Base-by-base conservation (phyloP, 2,888 invertebrate species). In the Dromius quadrimaculatus region DNA sequence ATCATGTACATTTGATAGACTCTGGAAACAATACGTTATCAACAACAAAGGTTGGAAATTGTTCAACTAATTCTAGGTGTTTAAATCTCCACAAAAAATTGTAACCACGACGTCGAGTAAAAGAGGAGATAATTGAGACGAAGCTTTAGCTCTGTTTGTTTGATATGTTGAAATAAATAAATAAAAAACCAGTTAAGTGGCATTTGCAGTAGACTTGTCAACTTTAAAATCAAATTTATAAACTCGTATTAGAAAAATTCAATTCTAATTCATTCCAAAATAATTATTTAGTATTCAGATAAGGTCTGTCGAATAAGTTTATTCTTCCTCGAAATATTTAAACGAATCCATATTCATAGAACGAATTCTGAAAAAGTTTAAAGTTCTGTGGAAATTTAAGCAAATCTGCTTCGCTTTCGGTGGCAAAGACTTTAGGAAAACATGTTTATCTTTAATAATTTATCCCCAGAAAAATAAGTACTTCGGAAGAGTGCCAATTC, bases 271-370 rank as follows among this genome's bases (percentile, higher is more conserved):
- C n/a, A n/a, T n/a, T n/a, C n/a, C n/a, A n/a, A n/a, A n/a, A n/a
- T n/a, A 8, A 4, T 19, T 47, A 20, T 47, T 47, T 47, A 47
- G 20, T 22, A 47, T 47, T 47, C 47, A 22, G 19, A 20, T 20
- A 47, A 47, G 11, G 43, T 43, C 17, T 43, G 15, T 2, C 2
- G 15, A 15, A 22, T 47, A 20, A 47, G 4, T 47, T 47, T 47
- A 6, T 17, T 22, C 47, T 47, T 20, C 9, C 20, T n/a, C 47
- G 15, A 43, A 43, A 2, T 11, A 20, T 47, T 20, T 47, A 47
- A 22, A 20, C 6, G 20, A 47, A 41, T 47, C 47, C 47, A 47
- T 47, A 47, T 47, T 47, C 47, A 47, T 47, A 22, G 20, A 47
- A 5, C 17, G 43, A 43, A 15, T 47, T 22, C 47, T 8, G n/a